Base-by-base conservation (phyloP, 2,888 invertebrate genomes). In the Philereme vetulata region DNA sequence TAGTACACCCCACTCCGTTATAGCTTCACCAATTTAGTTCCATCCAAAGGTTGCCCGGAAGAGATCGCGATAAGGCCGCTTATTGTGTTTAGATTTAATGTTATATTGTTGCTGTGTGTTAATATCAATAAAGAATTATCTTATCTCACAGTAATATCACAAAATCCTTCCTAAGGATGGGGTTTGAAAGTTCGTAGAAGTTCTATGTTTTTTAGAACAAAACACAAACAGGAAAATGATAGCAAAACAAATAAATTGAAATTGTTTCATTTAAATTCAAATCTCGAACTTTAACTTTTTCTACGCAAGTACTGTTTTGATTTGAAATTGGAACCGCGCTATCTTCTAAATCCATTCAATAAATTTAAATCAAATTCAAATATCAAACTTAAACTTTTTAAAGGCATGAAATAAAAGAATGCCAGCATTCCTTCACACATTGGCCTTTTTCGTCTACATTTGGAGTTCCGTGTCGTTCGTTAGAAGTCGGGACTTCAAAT, bases 401-500 rank as follows among this genome's bases (percentile, higher is more conserved):
- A 40, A 53, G 53, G 11, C 45, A 53, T 10, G 21, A 44, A 5
- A 5, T 43, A 40, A 33, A 50, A 44, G n/a, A 35, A 42, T 49
- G 49, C 10, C 49, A 55, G n/a, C 21, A 5, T 54, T 59, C 50
- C 21, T 51, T 51, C 48, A 48, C 58, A 50, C 47, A 48, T 44
- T 56, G 52, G 56, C 62, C 59, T 59, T 64, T 65, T 66, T 64
- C 62, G 62, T 55, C 57, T 44, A 55, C 57, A 63, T 61, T 57
- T 57, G 47, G 42, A 52, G 56, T 49, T 53, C 56, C 59, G 49
- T 50, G 50, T 10, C 53, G 65, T 67, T 69, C 67, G 69, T 69
- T 69, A 69, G 68, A 58, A 45, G 66, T 51, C 60, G 54, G 56
- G 44, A 44, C 60, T 56, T 62, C 59, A 67, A 69, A 67, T 67